Evolutionary conservation across 2,888 invertebrate species (phyloP).

Genomic region (Aphelenchoides bicaudatus): DNA sequence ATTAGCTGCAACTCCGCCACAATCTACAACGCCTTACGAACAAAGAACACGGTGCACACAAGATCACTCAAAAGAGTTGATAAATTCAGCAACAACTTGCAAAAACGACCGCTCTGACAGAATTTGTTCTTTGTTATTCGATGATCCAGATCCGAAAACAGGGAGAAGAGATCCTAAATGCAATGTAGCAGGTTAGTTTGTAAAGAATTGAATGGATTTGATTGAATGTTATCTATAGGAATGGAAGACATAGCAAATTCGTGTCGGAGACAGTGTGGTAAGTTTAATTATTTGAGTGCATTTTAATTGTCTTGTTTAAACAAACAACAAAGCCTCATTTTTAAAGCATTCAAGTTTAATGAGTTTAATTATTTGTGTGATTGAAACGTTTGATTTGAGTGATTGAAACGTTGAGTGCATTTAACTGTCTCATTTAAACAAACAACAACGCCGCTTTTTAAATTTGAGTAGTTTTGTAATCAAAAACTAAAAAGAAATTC

Average conservation of each 20-base stretch:
- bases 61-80: slow-evolving; percentile 18
- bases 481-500: no score
- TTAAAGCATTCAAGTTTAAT: no score
- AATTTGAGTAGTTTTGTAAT: no score
- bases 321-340: no score
- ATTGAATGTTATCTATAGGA: slow-evolving; percentile 14
- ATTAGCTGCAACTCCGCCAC: not conserved
- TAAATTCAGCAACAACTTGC: slow-evolving; percentile 33
- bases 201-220: not conserved
- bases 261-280: slow-evolving; percentile 38
- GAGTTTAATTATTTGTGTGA: no score
- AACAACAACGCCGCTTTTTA: no score
- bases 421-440: no score
- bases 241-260: slow-evolving; percentile 39
- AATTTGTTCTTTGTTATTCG: slow-evolving; percentile 32
- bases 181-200: slow-evolving; percentile 30
- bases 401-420: no score
- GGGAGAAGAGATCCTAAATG: slow-evolving; percentile 37
- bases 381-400: no score
- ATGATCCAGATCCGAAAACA: slow-evolving; percentile 32
- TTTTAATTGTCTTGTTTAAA: no score
- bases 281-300: no score
- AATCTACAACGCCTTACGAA: slow-evolving; percentile 7
- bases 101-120: slow-evolving; percentile 31
- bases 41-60: slow-evolving; percentile 30